Base-by-base conservation (phyloP, 2,888 invertebrate species). In the Electrophaes corylata region DNA sequence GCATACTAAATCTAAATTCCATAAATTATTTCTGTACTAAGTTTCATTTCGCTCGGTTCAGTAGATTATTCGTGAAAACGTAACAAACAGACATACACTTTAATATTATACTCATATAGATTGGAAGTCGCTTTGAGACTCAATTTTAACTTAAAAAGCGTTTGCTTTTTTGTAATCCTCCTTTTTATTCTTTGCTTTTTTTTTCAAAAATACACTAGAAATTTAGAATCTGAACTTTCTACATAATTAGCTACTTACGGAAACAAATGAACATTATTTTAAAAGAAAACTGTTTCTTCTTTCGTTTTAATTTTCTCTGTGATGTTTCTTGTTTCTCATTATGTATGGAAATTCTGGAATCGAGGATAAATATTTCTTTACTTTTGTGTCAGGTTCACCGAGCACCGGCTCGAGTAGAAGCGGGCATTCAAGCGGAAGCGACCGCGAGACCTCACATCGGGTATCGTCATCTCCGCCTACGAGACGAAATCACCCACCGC, bases 391-490 rank as follows among this genome's bases (percentile, higher is more conserved):
- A 76, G 73, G 65, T 64, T 68, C 73, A 20, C 47, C 69, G 31
- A 72, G 63, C 48, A 65, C 59, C 19, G 62, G 67, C 16, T 60
- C 67, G 35, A 69, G 64, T 52, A 66, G 54, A 47, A 66, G 66
- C 49, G 62, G 61, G 2, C 56, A 56, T 50, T 43, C 67, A 31
- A 64, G 60, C 49, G 60, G 57, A 4, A 65, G 66, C 47, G 85
- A 81, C 14, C 79, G 82, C 29, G 86, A 43, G 26, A 43, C 83
- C 62, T 57, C 75, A 4, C 73, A 76, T 12, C 76, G 82, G 18
- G 72, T 83, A 14, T 65, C 79, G 0, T 81, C 88, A 0, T 87
- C 88, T 1, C 76, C 73, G 1, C 84, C 87, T 1, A 86, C 87
- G 0, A 64, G 75, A 4, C 73, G 84, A 14, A 76, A 68, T 57